Evolutionary conservation across 2,888 invertebrate species (phyloP).

Genomic region (Noctua janthe): DNA sequence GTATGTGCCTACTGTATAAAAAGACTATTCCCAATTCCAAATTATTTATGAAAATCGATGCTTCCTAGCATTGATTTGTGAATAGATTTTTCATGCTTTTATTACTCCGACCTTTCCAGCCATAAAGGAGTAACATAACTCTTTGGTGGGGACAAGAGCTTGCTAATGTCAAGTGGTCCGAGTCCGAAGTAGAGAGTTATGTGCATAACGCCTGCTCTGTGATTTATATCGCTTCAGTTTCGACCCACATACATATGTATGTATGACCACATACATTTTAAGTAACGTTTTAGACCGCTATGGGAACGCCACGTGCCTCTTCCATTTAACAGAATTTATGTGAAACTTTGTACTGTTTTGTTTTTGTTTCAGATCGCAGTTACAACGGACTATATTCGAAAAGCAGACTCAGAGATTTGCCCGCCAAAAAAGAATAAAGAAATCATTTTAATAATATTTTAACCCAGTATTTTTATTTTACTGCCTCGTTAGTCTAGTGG

Average conservation of each 20-base stretch:
- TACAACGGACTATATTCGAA: conserved; percentile 16
- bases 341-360: conserved; percentile 69
- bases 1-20: not conserved
- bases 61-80: not conserved
- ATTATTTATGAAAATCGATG: not conserved
- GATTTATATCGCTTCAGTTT: conserved; percentile 85
- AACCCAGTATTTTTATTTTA: not conserved
- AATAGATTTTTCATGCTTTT: not conserved
- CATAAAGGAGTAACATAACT: conserved; percentile 43
- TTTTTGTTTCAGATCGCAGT: conserved; percentile 69
- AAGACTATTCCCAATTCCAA: not conserved
- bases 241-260: conserved; percentile 78
- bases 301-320: conserved; percentile 67
- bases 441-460: not conserved
- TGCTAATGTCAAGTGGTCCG: conserved; percentile 87
- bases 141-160: conserved; percentile 77
- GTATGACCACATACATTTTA: conserved; percentile 80
- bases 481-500: too few species aligned
- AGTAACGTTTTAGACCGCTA: conserved; percentile 76
- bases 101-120: conserved; percentile 52
- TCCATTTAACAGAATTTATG: conserved; percentile 73
- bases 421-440: conserved; percentile 3
- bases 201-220: conserved; percentile 85
- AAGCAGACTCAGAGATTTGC: not conserved
- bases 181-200: conserved; percentile 82